Evolutionary conservation across 1,140 invertebrate genomes (phyloP).

Genomic region (Macrostomum lignano): DNA sequence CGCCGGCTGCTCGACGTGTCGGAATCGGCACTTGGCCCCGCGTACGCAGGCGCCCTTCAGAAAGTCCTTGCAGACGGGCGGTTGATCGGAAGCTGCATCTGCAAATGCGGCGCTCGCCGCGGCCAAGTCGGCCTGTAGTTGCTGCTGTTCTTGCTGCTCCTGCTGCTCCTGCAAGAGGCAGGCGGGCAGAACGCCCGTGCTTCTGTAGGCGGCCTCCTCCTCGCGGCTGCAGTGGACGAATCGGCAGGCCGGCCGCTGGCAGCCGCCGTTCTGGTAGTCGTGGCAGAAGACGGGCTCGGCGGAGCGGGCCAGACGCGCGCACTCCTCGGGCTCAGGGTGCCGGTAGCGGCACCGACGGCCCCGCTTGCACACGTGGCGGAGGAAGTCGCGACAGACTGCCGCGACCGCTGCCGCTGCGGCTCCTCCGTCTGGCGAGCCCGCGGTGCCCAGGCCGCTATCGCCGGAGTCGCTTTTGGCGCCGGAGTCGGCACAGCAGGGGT

Average conservation of each 20-base stretch:
- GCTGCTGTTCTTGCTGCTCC: no score
- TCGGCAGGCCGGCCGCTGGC: conserved; percentile 32
- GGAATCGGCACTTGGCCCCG: conserved; percentile 45
- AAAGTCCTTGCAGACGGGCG: conserved; percentile 34
- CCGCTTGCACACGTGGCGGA: conserved; percentile 40
- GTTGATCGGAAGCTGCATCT: no score
- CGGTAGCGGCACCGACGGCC: conserved; percentile 46
- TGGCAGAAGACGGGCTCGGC: conserved; percentile 41
- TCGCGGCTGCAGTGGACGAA: conserved; percentile 47
- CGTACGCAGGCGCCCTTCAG: conserved; percentile 40
- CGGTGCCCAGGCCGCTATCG: no score
- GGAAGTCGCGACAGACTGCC: conserved; percentile 34
- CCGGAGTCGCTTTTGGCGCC: no score
- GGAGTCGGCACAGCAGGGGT: no score
- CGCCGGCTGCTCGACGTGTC: no score
- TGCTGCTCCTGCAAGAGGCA: conserved; percentile 9
- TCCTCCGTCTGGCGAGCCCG: no score
- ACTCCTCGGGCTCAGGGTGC: conserved; percentile 28
- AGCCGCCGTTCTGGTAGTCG: conserved; percentile 46
- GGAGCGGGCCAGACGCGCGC: conserved; percentile 23
- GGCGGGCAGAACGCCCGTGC: conserved; percentile 36
- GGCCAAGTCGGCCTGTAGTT: no score
- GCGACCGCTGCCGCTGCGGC: no score
- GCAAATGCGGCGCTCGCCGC: no score
- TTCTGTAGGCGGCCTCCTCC: conserved; percentile 44